Conservation (phyloP, 2,113 vertebrate genomes). For the Ictalurus punctatus region DNA sequence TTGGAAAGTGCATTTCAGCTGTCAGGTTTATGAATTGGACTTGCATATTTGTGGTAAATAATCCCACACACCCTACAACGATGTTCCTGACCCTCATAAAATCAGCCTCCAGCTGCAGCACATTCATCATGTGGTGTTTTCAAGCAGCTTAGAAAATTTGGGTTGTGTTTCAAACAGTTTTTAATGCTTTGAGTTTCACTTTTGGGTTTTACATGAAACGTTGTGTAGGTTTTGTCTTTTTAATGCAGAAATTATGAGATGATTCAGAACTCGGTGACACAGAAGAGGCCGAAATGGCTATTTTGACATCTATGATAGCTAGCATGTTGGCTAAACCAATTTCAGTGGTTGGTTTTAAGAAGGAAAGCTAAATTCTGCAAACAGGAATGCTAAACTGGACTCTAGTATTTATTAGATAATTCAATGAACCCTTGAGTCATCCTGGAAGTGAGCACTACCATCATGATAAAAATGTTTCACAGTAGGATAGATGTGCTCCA, state of each 20-base stretch:
- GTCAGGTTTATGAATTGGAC: background rate
- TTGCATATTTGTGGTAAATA: background rate
- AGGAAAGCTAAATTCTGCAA: background rate
- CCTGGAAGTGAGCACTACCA: background rate
- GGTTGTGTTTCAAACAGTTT: conserved; percentile 14
- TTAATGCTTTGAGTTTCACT: conserved; percentile 15
- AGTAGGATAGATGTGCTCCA: background rate
- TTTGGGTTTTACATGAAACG: conserved; percentile 17
- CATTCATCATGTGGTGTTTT: conserved; percentile 3
- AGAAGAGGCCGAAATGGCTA: background rate
- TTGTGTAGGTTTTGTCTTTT: background rate
- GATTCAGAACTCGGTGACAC: background rate
- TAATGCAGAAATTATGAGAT: background rate
- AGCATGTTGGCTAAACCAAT: background rate
- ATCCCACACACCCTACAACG: background rate
- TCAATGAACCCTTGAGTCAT: background rate
- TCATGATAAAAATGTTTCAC: background rate
- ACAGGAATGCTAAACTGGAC: background rate
- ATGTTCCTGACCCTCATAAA: conserved; percentile 8
- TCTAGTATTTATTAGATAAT: background rate
- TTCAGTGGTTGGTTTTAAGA: background rate
- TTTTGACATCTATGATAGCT: background rate
- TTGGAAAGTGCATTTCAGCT: conserved; percentile 1
- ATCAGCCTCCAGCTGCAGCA: background rate
- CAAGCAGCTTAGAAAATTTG: background rate